A percentile compares a stretch with the other conserved stretches of the same genome.
Conservation (phyloP, 1,140 invertebrate species). For the Eufriesea mexicana region DNA sequence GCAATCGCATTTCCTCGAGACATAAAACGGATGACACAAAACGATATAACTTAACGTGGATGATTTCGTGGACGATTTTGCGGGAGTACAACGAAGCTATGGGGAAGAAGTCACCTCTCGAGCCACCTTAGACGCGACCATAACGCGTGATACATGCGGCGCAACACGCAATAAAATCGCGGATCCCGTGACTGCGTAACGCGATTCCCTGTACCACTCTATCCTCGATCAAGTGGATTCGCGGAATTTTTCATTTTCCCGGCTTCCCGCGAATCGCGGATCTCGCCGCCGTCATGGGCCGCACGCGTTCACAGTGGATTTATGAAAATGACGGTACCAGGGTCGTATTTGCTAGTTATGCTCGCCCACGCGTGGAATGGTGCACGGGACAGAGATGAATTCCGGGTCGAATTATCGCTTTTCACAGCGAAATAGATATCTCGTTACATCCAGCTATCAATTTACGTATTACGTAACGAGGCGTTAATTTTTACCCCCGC, state of each 20-base stretch:
- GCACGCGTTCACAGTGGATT: conserved; percentile 6
- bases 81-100: neutral
- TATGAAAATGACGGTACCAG: conserved; percentile 40
- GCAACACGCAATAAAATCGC: neutral
- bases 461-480: conserved; percentile 1
- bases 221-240: conserved; percentile 28
- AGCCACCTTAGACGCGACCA: neutral
- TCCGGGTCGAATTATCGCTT: conserved; percentile 14
- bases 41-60: too few relatives aligned
- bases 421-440: neutral
- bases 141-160: neutral
- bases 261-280: neutral
- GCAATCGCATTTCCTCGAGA: too few relatives aligned
- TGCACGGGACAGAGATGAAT: neutral
- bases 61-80: neutral
- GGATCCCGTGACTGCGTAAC: neutral
- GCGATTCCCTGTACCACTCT: neutral
- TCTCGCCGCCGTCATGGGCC: neutral
- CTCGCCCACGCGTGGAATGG: neutral
- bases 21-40: too few relatives aligned
- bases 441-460: conserved; percentile 8
- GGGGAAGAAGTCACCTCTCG: neutral
- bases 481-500: neutral
- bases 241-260: conserved; percentile 20
- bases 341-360: conserved; percentile 25